phyloP scores from a whole-genome alignment of 2,113 vertebrate genomes.

The Lates calcarifer region DNA sequence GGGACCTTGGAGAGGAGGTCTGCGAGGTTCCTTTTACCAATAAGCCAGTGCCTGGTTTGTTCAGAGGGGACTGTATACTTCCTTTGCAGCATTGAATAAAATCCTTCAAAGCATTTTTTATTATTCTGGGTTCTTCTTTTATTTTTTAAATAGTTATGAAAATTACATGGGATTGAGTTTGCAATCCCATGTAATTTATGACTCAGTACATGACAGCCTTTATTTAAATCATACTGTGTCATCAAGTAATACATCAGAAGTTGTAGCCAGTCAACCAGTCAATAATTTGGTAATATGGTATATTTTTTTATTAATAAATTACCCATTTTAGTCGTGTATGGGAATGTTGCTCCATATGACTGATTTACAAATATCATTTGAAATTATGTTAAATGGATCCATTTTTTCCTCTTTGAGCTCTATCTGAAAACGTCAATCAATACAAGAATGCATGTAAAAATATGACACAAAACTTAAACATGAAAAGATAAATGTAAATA shows the following conservation, averaged over 20 bases:
- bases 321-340: neutral
- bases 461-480: neutral
- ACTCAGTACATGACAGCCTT: neutral
- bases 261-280: neutral
- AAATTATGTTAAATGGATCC: neutral
- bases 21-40: constrained; percentile 37
- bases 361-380: neutral
- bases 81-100: constrained; percentile 80
- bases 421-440: neutral
- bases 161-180: neutral
- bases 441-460: too few relatives aligned
- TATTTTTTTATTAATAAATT: neutral
- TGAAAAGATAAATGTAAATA: neutral
- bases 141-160: neutral
- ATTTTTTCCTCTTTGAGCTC: neutral
- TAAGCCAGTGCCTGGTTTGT: constrained; percentile 68
- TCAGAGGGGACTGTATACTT: constrained; percentile 54
- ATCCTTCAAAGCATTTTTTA: constrained; percentile 56
- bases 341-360: neutral
- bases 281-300: neutral
- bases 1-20: constrained; percentile 19
- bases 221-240: too few relatives aligned
- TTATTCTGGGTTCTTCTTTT: neutral
- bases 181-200: neutral
- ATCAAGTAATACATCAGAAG: neutral